Percentiles rank a stretch among this genome's conserved stretches.
Conservation (phyloP, 2,888 invertebrate species). For the Melolontha melolontha region DNA sequence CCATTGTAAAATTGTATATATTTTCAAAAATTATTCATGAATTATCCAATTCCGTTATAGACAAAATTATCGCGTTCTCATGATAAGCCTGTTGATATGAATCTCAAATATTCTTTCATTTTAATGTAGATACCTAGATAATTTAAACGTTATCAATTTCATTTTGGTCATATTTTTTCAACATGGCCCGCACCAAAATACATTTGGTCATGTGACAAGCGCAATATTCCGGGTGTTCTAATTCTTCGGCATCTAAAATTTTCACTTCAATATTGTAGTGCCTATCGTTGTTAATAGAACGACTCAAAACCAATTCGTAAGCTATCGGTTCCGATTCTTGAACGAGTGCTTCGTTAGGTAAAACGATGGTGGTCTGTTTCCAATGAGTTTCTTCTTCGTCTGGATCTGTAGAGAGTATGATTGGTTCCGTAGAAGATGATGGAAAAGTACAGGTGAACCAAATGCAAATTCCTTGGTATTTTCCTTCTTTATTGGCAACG, state of each 20-base stretch:
- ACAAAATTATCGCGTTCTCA: too few species aligned
- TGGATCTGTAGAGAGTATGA: constrained; percentile 72
- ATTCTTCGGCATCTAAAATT: constrained; percentile 75
- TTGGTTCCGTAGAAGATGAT: constrained; percentile 61
- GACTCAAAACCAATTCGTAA: constrained; percentile 74
- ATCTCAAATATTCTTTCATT: too few species aligned
- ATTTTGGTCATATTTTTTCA: constrained; percentile 66
- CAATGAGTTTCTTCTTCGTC: constrained; percentile 73
- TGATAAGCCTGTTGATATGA: not conserved
- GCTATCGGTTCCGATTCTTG: constrained; percentile 76
- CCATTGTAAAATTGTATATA: not conserved
- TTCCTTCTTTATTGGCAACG: constrained; percentile 71
- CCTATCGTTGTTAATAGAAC: constrained; percentile 67
- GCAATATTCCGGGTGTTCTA: constrained; percentile 84
- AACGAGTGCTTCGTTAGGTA: constrained; percentile 74
- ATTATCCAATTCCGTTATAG: too few species aligned
- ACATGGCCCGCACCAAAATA: constrained; percentile 75
- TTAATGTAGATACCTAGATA: too few species aligned
- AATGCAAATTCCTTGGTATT: constrained; percentile 80
- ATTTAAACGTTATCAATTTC: constrained; percentile 34
- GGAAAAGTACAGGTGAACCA: constrained; percentile 88
- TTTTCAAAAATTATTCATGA: constrained; percentile 2
- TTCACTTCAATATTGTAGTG: constrained; percentile 79
- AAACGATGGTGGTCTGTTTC: constrained; percentile 81
- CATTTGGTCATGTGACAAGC: constrained; percentile 83